Evolutionary conservation across 1,140 invertebrate genomes (phyloP).

Genomic region (Dendrolimus kikuchii): DNA sequence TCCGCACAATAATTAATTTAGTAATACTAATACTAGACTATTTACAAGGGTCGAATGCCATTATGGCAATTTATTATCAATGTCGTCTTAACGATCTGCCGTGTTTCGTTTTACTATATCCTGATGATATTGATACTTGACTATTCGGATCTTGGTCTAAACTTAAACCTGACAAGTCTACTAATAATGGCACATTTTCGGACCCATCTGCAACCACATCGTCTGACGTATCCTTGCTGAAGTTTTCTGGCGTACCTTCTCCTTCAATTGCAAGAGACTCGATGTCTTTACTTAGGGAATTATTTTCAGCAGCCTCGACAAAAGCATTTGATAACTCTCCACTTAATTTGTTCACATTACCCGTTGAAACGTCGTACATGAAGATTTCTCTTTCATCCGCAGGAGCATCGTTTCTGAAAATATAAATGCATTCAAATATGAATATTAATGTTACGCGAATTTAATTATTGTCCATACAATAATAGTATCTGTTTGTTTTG

Average conservation of each 20-base stretch:
- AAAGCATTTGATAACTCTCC: slow-evolving; percentile 85
- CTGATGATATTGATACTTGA: slow-evolving; percentile 68
- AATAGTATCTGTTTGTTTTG: neutral
- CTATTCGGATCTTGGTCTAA: slow-evolving; percentile 51
- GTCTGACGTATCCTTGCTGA: slow-evolving; percentile 42
- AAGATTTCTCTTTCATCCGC: slow-evolving; percentile 82
- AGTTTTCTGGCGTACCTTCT: slow-evolving; percentile 68
- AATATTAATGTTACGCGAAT: slow-evolving; percentile 8
- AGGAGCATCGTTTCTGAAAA: slow-evolving; percentile 67
- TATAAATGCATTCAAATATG: slow-evolving; percentile 17
- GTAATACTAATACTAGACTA: slow-evolving; percentile 63
- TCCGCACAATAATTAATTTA: slow-evolving; percentile 62
- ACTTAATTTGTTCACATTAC: slow-evolving; percentile 78
- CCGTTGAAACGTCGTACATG: slow-evolving; percentile 85
- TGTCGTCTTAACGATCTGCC: slow-evolving; percentile 60
- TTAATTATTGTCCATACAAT: slow-evolving; percentile 7
- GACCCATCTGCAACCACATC: slow-evolving; percentile 48
- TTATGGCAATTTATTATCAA: slow-evolving; percentile 30
- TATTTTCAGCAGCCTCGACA: slow-evolving; percentile 87
- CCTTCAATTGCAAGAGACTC: slow-evolving; percentile 75
- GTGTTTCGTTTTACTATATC: slow-evolving; percentile 71
- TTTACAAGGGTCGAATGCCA: slow-evolving; percentile 52
- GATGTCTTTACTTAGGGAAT: slow-evolving; percentile 79
- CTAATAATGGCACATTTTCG: slow-evolving; percentile 63
- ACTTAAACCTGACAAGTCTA: slow-evolving; percentile 54